These are phyloP conservation scores for Rachycentron canadum DNA, from an alignment of 2,797 vertebrate genomes.

Conservation along the genomic window DNA sequence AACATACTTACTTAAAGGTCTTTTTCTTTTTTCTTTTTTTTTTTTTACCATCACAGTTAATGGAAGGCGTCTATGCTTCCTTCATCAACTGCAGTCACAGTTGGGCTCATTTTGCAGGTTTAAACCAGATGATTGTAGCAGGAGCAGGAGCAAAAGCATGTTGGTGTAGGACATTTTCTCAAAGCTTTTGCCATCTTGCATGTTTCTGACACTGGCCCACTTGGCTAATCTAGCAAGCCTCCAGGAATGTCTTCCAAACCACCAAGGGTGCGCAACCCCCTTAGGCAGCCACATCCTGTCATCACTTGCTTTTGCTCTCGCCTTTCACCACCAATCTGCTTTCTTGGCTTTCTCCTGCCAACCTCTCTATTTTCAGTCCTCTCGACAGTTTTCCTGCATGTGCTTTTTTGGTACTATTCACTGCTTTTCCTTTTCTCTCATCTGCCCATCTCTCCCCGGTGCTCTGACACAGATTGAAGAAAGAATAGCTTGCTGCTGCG, in stretches of 20 bases:
- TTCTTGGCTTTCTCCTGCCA: constrained; percentile 16
- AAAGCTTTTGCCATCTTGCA: background rate
- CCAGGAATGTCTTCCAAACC: constrained; percentile 28
- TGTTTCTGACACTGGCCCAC: constrained; percentile 44
- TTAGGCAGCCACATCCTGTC: constrained; percentile 59
- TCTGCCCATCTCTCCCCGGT: constrained; percentile 58
- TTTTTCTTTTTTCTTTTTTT: background rate
- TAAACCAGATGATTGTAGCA: background rate
- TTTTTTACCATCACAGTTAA: constrained; percentile 24
- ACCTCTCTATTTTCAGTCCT: constrained; percentile 3
- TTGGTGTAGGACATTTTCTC: too few species aligned
- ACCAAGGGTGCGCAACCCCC: constrained; percentile 34
- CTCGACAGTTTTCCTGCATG: constrained; percentile 18
- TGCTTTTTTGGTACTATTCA: constrained; percentile 38
- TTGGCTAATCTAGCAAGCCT: constrained; percentile 47
- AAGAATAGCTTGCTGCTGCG: constrained; percentile 46
- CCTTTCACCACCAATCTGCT: constrained; percentile 38
- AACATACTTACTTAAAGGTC: constrained; percentile 1
- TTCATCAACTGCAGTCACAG: background rate
- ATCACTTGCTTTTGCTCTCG: constrained; percentile 26
- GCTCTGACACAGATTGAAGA: constrained; percentile 67
- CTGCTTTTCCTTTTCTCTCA: constrained; percentile 42
- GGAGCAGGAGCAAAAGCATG: too few species aligned
- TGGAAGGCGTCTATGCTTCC: constrained; percentile 10
- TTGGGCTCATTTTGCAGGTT: constrained; percentile 18